These are phyloP conservation scores for Chrysemys picta DNA, from an alignment of 2,113 vertebrate genomes.

Conservation along the genomic window DNA sequence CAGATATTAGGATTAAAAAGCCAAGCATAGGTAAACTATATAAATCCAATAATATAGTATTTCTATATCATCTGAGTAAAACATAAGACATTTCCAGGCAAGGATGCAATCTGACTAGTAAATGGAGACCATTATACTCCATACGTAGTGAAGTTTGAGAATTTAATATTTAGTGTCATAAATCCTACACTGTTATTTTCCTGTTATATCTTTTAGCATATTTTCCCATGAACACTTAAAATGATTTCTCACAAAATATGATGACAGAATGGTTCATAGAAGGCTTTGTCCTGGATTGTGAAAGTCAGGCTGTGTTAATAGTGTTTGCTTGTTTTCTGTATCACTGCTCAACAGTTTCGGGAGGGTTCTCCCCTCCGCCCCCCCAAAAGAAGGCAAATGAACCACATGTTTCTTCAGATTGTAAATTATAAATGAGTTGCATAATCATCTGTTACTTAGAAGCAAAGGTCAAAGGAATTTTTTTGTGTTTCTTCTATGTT, in stretches of 20 bases:
- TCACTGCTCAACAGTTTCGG: background rate
- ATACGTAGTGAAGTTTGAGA: background rate
- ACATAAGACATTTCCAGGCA: background rate
- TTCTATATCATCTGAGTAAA: background rate
- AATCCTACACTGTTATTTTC: background rate
- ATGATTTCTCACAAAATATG: background rate
- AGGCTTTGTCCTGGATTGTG: background rate
- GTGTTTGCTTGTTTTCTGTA: slow-evolving; percentile 19
- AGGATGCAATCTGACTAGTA: background rate
- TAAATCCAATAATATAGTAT: background rate
- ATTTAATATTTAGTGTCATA: background rate
- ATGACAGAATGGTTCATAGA: background rate
- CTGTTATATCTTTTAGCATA: background rate
- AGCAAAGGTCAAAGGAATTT: slow-evolving; percentile 56
- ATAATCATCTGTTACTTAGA: slow-evolving; percentile 32
- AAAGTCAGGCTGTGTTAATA: background rate
- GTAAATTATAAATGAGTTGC: slow-evolving; percentile 69
- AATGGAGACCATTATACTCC: background rate
- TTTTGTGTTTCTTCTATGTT: slow-evolving; percentile 7
- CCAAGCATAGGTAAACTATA: background rate
- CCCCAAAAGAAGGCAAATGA: background rate
- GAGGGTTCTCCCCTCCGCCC: background rate
- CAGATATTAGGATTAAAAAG: background rate
- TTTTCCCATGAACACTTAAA: background rate
- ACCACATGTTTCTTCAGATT: slow-evolving; percentile 32